phyloP scores from a whole-genome alignment of 2,888 invertebrate genomes.

The Lydus trimaculatus region DNA sequence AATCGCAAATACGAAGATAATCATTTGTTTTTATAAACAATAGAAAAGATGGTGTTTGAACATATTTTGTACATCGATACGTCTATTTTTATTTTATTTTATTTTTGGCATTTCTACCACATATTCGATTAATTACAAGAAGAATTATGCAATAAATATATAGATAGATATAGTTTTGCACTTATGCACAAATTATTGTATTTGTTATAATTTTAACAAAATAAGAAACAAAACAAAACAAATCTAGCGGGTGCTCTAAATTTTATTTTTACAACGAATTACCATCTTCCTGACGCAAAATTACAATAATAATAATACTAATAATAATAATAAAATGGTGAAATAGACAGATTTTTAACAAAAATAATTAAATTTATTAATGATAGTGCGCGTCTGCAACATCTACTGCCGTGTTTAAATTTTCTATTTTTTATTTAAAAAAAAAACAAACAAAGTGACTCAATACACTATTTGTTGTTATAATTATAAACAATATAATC shows the following conservation, averaged over 20 bases:
- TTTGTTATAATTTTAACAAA: slow-evolving; percentile 41
- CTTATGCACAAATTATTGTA: slow-evolving; percentile 52
- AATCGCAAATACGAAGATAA: slow-evolving; percentile 17
- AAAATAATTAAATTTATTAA: slow-evolving; percentile 6
- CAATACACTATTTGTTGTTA: slow-evolving; percentile 43
- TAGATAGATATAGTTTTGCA: slow-evolving; percentile 45
- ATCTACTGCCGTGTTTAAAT: slow-evolving; percentile 47
- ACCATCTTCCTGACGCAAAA: slow-evolving; percentile 47
- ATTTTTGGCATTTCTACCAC: slow-evolving; percentile 23
- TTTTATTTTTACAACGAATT: slow-evolving; percentile 55
- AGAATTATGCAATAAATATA: slow-evolving; percentile 47
- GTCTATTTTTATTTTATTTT: slow-evolving; percentile 30
- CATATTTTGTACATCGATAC: slow-evolving; percentile 53
- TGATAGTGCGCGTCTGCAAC: slow-evolving; percentile 35
- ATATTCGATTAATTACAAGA: slow-evolving; percentile 38
- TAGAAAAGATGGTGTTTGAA: slow-evolving; percentile 6
- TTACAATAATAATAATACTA: slow-evolving; percentile 26
- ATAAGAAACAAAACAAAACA: too few relatives aligned
- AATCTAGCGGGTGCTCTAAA: slow-evolving; percentile 53
- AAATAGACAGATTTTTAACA: neutral
- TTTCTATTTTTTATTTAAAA: slow-evolving; percentile 23
- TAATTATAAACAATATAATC: slow-evolving; percentile 32
- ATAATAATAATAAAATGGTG: too few relatives aligned
- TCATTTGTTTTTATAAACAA: neutral
- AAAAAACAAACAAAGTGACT: slow-evolving; percentile 27